Evolutionary conservation across 2,113 vertebrate species (phyloP).

Genomic region (Gobio gobio): DNA sequence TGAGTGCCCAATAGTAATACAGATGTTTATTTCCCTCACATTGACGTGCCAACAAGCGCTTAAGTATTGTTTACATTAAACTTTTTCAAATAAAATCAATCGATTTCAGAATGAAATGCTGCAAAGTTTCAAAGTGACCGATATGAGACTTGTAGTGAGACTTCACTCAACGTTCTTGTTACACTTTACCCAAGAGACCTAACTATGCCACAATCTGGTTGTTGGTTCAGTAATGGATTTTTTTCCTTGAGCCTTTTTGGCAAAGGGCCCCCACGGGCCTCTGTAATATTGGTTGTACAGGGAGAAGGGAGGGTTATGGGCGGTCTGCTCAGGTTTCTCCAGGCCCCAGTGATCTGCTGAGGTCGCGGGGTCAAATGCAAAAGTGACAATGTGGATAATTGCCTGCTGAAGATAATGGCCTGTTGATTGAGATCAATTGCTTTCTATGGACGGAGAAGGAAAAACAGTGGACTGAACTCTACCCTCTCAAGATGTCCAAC

Average conservation of each 20-base stretch:
- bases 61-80: not conserved
- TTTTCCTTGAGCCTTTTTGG: constrained; percentile 79
- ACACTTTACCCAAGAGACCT: constrained; percentile 74
- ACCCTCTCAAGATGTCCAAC: constrained; percentile 65
- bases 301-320: constrained; percentile 85
- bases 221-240: constrained; percentile 81
- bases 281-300: not conserved
- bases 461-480: constrained; percentile 73
- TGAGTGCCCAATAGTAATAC: not conserved
- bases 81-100: not conserved
- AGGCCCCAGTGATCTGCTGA: constrained; percentile 81
- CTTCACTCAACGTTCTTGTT: constrained; percentile 34
- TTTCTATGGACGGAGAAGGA: constrained; percentile 78
- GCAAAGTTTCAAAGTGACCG: not conserved
- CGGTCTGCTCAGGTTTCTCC: constrained; percentile 87
- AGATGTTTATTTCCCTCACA: not conserved
- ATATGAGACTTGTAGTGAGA: not conserved
- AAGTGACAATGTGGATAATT: constrained; percentile 98
- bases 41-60: not conserved
- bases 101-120: not conserved
- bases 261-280: constrained; percentile 66
- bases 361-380: constrained; percentile 91
- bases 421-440: constrained; percentile 92
- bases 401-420: constrained; percentile 90
- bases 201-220: constrained; percentile 78